Evolutionary conservation across 1,140 invertebrate species (phyloP).

Genomic region (Heliconius himera): DNA sequence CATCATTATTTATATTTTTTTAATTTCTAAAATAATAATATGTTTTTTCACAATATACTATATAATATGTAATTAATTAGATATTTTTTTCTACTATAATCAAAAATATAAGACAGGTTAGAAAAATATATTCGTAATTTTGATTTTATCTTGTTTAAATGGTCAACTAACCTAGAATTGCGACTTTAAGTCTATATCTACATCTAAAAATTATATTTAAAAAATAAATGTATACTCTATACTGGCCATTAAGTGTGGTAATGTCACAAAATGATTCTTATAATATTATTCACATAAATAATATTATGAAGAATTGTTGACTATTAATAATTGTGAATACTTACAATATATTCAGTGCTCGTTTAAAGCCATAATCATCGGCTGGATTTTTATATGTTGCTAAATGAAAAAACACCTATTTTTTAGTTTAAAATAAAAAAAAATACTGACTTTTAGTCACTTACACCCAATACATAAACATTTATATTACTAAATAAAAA

Average conservation of each 20-base stretch:
- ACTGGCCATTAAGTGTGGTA: constrained; percentile 12
- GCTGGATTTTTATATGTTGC: not conserved
- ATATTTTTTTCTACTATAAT: no score
- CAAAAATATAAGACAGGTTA: no score
- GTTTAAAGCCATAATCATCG: not conserved
- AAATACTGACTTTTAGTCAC: not conserved
- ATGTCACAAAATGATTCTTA: constrained; percentile 8
- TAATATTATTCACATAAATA: not conserved
- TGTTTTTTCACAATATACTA: no score
- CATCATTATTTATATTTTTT: no score
- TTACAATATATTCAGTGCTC: not conserved
- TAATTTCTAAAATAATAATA: no score
- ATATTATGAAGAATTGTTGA: not conserved
- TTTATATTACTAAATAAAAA: not conserved
- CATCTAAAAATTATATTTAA: not conserved
- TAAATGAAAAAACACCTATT: not conserved
- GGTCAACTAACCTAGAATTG: not conserved
- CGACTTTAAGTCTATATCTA: not conserved
- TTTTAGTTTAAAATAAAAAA: not conserved
- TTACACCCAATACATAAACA: not conserved
- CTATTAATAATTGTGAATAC: no score
- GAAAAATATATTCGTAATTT: not conserved
- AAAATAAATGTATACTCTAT: not conserved
- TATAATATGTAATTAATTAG: no score
- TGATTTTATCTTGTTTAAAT: not conserved